Conservation (phyloP, 2,113 vertebrate species). For the Tragelaphus scriptus region DNA sequence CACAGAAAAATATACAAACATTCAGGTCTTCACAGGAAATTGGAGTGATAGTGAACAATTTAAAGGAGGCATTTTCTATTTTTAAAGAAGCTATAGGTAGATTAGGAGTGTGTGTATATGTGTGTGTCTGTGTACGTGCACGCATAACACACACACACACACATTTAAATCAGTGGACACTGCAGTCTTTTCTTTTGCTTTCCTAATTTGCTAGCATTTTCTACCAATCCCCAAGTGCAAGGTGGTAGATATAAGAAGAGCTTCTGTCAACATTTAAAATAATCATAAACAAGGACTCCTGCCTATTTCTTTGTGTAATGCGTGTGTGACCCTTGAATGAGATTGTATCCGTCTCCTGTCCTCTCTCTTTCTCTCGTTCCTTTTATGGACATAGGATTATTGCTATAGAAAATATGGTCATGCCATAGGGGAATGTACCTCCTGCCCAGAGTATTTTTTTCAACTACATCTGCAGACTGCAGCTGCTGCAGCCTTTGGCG, state of each 20-base stretch:
- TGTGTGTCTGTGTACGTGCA: background rate
- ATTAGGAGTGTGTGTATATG: constrained; percentile 62
- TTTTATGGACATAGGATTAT: constrained; percentile 59
- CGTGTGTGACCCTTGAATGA: constrained; percentile 29
- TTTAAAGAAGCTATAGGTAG: constrained; percentile 69
- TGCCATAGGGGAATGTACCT: constrained; percentile 62
- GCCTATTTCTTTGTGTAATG: constrained; percentile 42
- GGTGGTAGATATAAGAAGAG: constrained; percentile 50
- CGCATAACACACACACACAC: background rate
- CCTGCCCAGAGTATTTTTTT: constrained; percentile 52
- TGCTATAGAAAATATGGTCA: constrained; percentile 60
- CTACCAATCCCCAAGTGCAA: constrained; percentile 47
- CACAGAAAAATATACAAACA: constrained; percentile 74
- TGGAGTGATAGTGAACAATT: constrained; percentile 74
- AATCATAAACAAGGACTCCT: constrained; percentile 37
- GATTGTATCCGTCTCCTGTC: constrained; percentile 53
- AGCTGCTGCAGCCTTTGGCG: constrained; percentile 63
- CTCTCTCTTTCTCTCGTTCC: constrained; percentile 41
- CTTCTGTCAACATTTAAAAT: constrained; percentile 54
- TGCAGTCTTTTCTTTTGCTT: constrained; percentile 59
- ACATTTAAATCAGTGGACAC: constrained; percentile 61
- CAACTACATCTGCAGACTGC: constrained; percentile 69
- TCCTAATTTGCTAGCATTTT: background rate
- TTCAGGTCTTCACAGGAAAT: constrained; percentile 78
- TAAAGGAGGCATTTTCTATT: constrained; percentile 76